These are phyloP conservation scores for Spermophilus dauricus DNA, from an alignment of 2,113 vertebrate species.

Conservation along the genomic window DNA sequence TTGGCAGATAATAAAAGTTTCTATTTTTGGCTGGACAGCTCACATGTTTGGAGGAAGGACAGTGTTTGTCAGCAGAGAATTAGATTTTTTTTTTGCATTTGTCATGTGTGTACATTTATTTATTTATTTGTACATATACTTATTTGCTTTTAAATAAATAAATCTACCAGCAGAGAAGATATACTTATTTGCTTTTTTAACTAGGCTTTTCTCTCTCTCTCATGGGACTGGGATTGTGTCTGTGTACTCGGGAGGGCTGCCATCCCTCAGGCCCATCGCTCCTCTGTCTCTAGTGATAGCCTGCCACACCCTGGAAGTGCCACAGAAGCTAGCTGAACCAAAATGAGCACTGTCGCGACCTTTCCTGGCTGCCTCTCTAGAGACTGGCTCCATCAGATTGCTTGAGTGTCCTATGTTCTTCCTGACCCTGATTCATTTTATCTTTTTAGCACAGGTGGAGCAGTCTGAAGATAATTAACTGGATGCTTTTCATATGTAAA, in stretches of 20 bases:
- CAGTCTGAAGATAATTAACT: slow-evolving; percentile 60
- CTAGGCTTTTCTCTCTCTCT: neutral
- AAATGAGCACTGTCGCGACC: neutral
- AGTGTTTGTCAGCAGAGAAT: too few species aligned
- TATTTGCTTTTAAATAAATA: too few species aligned
- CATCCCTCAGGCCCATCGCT: neutral
- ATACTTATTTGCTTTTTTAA: neutral
- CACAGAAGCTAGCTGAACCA: neutral
- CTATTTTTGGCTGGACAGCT: too few species aligned
- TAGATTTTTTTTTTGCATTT: too few species aligned
- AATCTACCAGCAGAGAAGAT: too few species aligned
- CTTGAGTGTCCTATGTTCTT: neutral
- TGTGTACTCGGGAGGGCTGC: neutral
- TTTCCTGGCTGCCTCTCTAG: neutral
- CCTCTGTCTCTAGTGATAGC: neutral
- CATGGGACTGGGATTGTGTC: neutral
- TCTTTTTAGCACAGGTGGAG: neutral
- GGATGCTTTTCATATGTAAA: slow-evolving; percentile 73
- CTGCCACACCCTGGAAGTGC: rapidly evolving
- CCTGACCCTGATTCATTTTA: slow-evolving; percentile 35
- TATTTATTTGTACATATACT: too few species aligned
- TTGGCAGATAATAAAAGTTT: too few species aligned
- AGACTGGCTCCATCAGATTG: neutral
- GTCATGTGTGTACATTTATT: too few species aligned
- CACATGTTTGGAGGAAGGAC: too few species aligned